Evolutionary conservation across 37 sponge, comb jelly and placozoan species (phyloP).

Genomic region (Aplysina aerophoba): DNA sequence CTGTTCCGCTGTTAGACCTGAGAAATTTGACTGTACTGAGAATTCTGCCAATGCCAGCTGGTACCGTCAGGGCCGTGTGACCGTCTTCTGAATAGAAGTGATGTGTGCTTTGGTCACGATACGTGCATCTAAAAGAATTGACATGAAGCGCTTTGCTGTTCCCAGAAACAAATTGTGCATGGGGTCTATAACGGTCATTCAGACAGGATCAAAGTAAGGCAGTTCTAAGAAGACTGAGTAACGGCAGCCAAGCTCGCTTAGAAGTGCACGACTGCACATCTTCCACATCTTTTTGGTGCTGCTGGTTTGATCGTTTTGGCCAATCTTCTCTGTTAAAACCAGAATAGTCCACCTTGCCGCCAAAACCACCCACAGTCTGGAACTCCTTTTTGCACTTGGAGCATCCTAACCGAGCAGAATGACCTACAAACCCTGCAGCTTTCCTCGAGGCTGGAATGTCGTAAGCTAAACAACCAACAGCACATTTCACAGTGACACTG

Average conservation of each 20-base stretch:
- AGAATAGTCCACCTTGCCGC: too few relatives aligned
- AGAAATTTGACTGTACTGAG: constrained; percentile 39
- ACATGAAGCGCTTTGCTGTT: constrained; percentile 21
- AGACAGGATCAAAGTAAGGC: constrained; percentile 29
- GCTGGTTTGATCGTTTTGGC: not conserved
- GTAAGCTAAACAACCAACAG: constrained; percentile 11
- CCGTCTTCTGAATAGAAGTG: not conserved
- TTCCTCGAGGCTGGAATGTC: constrained; percentile 45
- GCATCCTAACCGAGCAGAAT: constrained; percentile 17
- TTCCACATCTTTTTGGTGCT: not conserved
- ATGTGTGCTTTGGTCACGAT: not conserved
- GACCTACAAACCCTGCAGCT: constrained; percentile 25
- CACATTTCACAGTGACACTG: constrained; percentile 14
- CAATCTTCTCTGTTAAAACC: constrained; percentile 46
- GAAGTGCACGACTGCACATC: not conserved
- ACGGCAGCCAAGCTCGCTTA: not conserved
- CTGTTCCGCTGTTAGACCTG: constrained; percentile 7
- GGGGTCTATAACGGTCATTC: constrained; percentile 34
- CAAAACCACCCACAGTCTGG: too few relatives aligned
- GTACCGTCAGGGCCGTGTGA: not conserved
- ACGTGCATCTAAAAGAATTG: not conserved
- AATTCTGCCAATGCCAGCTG: constrained; percentile 42
- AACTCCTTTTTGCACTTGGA: constrained; percentile 28
- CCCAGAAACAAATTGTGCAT: constrained; percentile 50
- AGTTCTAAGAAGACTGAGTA: constrained; percentile 36